Conservation (phyloP, 2,888 invertebrate species). For the Drosophila fulvimacula region DNA sequence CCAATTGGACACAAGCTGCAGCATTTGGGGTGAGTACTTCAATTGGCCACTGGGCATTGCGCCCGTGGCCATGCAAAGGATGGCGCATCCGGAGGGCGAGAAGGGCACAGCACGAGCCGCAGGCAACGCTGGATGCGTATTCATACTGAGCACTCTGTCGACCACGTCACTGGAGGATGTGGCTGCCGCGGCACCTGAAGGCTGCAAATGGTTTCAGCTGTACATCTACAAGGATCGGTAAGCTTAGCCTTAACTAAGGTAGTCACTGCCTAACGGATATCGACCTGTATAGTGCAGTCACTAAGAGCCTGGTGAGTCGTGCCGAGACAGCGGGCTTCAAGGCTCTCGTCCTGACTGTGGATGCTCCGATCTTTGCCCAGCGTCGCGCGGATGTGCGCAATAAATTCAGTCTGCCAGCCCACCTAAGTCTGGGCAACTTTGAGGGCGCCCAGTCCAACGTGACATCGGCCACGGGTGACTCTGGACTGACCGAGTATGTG, state of each 20-base stretch:
- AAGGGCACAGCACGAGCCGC: constrained; percentile 93
- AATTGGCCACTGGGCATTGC: constrained; percentile 92
- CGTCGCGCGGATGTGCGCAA: constrained; percentile 93
- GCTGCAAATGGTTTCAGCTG: constrained; percentile 95
- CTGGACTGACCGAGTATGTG: constrained; percentile 92
- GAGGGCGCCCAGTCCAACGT: constrained; percentile 85
- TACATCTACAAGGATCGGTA: constrained; percentile 94
- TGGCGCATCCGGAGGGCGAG: constrained; percentile 96
- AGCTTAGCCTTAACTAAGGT: background rate
- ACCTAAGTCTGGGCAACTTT: constrained; percentile 94
- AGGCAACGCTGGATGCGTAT: constrained; percentile 90
- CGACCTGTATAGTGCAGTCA: constrained; percentile 86
- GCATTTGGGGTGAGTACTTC: constrained; percentile 88
- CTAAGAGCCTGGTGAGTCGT: constrained; percentile 89
- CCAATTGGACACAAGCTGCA: constrained; percentile 87
- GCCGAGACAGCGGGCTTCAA: constrained; percentile 94
- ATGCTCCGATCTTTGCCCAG: constrained; percentile 94
- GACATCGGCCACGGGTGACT: constrained; percentile 81
- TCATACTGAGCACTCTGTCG: constrained; percentile 93
- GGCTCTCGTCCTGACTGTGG: constrained; percentile 94
- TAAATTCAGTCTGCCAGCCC: constrained; percentile 92
- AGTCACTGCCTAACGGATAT: constrained; percentile 62
- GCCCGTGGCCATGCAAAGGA: constrained; percentile 95
- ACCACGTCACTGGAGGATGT: constrained; percentile 96
- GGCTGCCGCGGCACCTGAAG: constrained; percentile 90